Percentiles rank a stretch among this genome's conserved stretches.
Evolutionary conservation across 2,888 invertebrate species (phyloP).

Genomic region (Ypsolopha scabrella): DNA sequence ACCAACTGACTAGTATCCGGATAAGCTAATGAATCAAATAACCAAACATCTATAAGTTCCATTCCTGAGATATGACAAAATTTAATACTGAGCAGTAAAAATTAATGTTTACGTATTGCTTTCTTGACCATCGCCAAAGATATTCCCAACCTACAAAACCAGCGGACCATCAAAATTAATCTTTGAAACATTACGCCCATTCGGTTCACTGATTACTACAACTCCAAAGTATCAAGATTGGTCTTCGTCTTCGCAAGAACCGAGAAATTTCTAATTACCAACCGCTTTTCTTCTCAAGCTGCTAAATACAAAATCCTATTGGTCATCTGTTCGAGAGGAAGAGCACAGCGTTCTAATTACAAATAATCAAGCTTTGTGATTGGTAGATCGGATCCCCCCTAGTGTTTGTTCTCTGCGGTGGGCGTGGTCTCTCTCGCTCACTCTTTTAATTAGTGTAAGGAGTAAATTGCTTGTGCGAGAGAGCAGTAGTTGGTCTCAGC

Average conservation of each 20-base stretch:
- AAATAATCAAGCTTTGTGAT: slow-evolving; percentile 66
- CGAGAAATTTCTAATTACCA: slow-evolving; percentile 15
- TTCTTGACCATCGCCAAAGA: background rate
- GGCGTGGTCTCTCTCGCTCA: slow-evolving; percentile 63
- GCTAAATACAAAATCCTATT: slow-evolving; percentile 58
- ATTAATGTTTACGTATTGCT: too few species aligned
- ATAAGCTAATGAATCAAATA: too few species aligned
- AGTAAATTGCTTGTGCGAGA: slow-evolving; percentile 69
- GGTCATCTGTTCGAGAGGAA: slow-evolving; percentile 61
- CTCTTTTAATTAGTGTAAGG: slow-evolving; percentile 72
- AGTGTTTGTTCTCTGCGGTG: slow-evolving; percentile 61
- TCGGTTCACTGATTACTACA: slow-evolving; percentile 34
- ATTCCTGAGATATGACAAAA: too few species aligned
- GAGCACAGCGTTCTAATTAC: slow-evolving; percentile 65
- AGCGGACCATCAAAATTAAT: background rate
- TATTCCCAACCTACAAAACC: background rate
- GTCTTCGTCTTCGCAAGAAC: slow-evolving; percentile 6
- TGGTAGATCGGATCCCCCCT: slow-evolving; percentile 55
- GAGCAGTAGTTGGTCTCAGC: slow-evolving; percentile 51
- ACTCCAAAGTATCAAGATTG: slow-evolving; percentile 36
- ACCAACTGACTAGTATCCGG: too few species aligned
- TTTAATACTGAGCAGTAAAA: too few species aligned
- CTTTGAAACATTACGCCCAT: slow-evolving; percentile 27
- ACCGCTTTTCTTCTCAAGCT: slow-evolving; percentile 39
- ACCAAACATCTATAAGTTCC: too few species aligned